Conservation (phyloP, 2,888 invertebrate species). For the Acleris holmiana region DNA sequence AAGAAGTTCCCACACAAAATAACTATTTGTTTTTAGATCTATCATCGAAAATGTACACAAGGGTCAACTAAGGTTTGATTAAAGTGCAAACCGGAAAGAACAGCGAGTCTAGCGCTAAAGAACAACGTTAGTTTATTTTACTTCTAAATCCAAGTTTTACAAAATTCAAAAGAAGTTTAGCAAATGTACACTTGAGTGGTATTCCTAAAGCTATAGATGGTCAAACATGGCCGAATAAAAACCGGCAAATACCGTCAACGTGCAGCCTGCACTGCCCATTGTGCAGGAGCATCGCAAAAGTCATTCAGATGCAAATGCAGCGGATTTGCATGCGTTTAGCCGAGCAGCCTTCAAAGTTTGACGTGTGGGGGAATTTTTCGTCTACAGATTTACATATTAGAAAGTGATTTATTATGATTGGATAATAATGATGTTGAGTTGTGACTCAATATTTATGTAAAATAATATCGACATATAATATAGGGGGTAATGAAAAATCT, state of each 20-base stretch:
- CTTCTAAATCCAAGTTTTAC: no score
- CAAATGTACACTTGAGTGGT: not conserved
- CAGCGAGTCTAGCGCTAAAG: no score
- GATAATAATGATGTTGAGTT: no score
- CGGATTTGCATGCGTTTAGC: conserved; percentile 40
- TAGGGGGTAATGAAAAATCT: no score
- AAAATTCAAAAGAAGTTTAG: no score
- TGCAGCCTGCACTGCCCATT: conserved; percentile 20
- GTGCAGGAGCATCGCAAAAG: conserved; percentile 35
- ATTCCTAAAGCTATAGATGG: not conserved
- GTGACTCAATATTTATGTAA: no score
- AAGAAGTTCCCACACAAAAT: no score
- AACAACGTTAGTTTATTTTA: no score
- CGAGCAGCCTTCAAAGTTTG: conserved; percentile 8
- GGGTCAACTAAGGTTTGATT: not conserved
- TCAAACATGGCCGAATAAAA: not conserved
- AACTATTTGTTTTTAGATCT: no score
- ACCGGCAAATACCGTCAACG: not conserved
- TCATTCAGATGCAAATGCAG: conserved; percentile 44
- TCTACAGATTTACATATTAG: not conserved
- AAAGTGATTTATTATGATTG: not conserved
- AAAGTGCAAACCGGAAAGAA: not conserved
- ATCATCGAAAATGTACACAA: no score
- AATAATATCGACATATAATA: no score
- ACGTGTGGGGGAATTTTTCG: conserved; percentile 5